Evolutionary conservation across 2,797 vertebrate species (phyloP).

Genomic region (Perodicticus potto): DNA sequence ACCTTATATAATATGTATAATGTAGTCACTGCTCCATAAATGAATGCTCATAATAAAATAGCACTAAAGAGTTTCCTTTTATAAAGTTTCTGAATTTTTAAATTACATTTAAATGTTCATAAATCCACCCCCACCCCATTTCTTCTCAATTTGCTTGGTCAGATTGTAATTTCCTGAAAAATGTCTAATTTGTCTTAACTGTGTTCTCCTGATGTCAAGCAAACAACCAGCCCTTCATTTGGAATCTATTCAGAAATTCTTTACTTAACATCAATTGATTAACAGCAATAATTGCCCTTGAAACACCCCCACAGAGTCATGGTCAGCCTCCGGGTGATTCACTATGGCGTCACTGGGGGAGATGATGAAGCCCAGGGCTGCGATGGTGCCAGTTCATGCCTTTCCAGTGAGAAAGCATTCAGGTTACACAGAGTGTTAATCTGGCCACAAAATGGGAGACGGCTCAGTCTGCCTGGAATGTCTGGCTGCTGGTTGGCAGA

Average conservation of each 20-base stretch:
- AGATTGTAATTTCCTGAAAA: conserved; percentile 57
- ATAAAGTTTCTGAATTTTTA: conserved; percentile 28
- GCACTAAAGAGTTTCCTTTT: background rate
- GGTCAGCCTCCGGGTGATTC: conserved; percentile 8
- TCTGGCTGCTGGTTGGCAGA: conserved; percentile 81
- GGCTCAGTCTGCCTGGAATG: conserved; percentile 75
- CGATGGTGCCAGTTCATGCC: conserved; percentile 62
- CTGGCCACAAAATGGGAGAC: conserved; percentile 67
- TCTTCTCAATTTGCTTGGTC: conserved; percentile 16
- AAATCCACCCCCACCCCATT: background rate
- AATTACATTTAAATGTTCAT: conserved; percentile 42
- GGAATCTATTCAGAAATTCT: conserved; percentile 27
- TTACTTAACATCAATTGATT: conserved; percentile 48
- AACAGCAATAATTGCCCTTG: background rate
- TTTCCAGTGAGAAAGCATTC: conserved; percentile 77
- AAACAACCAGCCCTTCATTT: background rate
- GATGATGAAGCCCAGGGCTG: conserved; percentile 49
- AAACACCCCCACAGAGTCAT: background rate
- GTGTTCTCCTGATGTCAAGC: background rate
- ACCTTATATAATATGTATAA: background rate
- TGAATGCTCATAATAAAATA: background rate
- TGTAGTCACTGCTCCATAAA: conserved; percentile 46
- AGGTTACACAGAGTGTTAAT: conserved; percentile 67
- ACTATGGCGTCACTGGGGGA: conserved; percentile 53
- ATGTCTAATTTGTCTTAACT: conserved; percentile 16